Percentiles rank a stretch among this genome's conserved stretches.
Conservation (phyloP, 1,140 invertebrate species). For the Maniola jurtina region DNA sequence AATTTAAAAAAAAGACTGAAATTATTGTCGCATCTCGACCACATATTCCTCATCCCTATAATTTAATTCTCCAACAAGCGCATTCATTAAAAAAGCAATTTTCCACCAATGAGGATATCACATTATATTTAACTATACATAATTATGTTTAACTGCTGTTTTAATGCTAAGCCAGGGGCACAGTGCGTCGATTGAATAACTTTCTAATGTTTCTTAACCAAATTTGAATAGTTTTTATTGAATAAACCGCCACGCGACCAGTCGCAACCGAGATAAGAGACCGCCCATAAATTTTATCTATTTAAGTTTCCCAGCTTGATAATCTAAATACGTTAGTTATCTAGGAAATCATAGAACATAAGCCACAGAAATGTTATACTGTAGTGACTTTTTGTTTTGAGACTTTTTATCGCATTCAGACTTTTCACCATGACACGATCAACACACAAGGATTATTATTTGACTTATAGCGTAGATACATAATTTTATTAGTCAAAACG, state of each 20-base stretch:
- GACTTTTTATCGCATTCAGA: no score
- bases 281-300: slow-evolving; percentile 63
- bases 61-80: no score
- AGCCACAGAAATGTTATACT: background rate
- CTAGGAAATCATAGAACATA: slow-evolving; percentile 65
- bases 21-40: no score
- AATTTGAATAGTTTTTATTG: slow-evolving; percentile 58
- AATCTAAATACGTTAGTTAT: slow-evolving; percentile 62
- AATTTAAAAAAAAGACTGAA: no score
- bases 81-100: slow-evolving; percentile 24
- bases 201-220: slow-evolving; percentile 53
- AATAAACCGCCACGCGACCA: slow-evolving; percentile 58
- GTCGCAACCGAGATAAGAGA: slow-evolving; percentile 53
- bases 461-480: no score
- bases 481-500: no score
- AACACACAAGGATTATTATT: no score
- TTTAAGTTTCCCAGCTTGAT: slow-evolving; percentile 56
- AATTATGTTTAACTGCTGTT: slow-evolving; percentile 33
- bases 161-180: slow-evolving; percentile 22
- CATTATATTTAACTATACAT: slow-evolving; percentile 29
- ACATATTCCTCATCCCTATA: no score
- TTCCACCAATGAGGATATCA: slow-evolving; percentile 17
- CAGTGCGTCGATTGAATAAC: slow-evolving; percentile 41
- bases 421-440: no score
- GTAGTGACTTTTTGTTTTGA: background rate